phyloP scores from a whole-genome alignment of 2,888 invertebrate species.

The Cephus nigrinus region DNA sequence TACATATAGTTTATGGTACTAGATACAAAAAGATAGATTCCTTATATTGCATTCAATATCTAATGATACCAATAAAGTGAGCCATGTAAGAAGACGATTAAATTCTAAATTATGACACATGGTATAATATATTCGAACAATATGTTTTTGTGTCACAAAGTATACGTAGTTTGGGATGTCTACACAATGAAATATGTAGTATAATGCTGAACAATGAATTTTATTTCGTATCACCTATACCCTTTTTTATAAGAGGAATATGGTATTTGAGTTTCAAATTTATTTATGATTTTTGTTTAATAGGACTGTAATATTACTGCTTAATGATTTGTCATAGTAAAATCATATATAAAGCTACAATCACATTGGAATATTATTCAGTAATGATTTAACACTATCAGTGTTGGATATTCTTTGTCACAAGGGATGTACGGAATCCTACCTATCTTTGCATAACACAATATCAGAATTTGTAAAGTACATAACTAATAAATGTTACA shows the following conservation, averaged over 20 bases:
- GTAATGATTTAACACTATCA: background rate
- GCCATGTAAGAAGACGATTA: background rate
- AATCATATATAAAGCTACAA: no score
- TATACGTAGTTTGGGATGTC: background rate
- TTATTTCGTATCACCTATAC: background rate
- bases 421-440: background rate
- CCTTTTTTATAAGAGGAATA: background rate
- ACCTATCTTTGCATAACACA: background rate
- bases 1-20: background rate
- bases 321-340: background rate
- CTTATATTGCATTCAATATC: background rate
- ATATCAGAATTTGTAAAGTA: conserved; percentile 19
- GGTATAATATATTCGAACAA: background rate
- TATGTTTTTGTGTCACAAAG: background rate
- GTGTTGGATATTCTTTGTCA: background rate
- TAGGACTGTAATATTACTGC: background rate
- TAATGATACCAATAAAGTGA: background rate
- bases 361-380: no score
- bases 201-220: background rate
- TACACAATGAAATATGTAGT: background rate
- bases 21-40: background rate
- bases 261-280: background rate
- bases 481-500: conserved; percentile 30
- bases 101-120: background rate
- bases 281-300: background rate